These are phyloP conservation scores for Phrynosoma platyrhinos DNA, from an alignment of 2,113 vertebrate genomes.

Conservation along the genomic window DNA sequence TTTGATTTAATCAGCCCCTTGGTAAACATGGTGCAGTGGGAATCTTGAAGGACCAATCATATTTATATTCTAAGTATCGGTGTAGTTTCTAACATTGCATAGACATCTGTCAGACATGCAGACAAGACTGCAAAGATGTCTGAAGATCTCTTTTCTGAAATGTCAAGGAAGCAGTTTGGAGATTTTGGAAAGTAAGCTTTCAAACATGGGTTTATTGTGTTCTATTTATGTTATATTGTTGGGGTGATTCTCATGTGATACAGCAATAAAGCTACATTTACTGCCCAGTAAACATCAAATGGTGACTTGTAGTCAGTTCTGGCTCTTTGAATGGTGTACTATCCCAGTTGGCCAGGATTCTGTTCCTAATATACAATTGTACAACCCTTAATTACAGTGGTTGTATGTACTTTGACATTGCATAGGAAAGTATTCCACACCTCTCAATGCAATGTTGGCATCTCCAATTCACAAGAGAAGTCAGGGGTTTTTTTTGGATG, in stretches of 20 bases:
- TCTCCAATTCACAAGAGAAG: too few species aligned
- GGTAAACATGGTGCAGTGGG: slow-evolving; percentile 60
- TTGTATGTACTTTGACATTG: too few species aligned
- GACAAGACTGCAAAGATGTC: slow-evolving; percentile 55
- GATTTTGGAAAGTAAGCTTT: slow-evolving; percentile 52
- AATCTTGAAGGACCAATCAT: slow-evolving; percentile 56
- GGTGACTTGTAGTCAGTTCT: not conserved
- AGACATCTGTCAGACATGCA: slow-evolving; percentile 71
- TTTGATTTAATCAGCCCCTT: slow-evolving; percentile 18
- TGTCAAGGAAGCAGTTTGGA: slow-evolving; percentile 51
- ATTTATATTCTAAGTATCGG: slow-evolving; percentile 67
- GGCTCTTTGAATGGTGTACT: not conserved
- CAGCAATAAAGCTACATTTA: not conserved
- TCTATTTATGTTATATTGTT: slow-evolving; percentile 3
- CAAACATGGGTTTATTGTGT: not conserved
- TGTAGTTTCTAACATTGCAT: slow-evolving; percentile 43
- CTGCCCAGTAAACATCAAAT: too few species aligned
- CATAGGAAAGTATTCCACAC: not conserved
- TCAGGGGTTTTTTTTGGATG: too few species aligned
- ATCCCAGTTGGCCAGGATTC: not conserved
- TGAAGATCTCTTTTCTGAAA: slow-evolving; percentile 48
- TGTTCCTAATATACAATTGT: too few species aligned
- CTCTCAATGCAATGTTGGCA: not conserved
- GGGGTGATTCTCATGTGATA: not conserved
- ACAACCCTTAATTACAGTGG: not conserved